These are phyloP conservation scores for Colistium nudipinnis DNA, from an alignment of 2,113 vertebrate species.

Conservation along the genomic window DNA sequence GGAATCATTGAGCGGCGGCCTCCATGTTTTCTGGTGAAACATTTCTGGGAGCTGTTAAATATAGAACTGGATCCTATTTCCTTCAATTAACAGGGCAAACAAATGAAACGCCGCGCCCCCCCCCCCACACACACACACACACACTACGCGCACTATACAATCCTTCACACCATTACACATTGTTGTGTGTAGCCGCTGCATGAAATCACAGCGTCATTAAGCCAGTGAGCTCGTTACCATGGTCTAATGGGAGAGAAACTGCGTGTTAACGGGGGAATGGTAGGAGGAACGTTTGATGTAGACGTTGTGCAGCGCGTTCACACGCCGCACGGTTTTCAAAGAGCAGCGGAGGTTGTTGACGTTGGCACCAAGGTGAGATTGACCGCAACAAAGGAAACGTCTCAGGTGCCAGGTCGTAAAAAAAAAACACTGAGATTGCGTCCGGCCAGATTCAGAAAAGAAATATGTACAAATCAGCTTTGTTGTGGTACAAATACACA, in stretches of 20 bases:
- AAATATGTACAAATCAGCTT: background rate
- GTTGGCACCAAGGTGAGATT: conserved; percentile 35
- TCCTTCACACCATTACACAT: background rate
- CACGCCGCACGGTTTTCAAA: too few relatives aligned
- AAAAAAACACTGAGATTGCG: conserved; percentile 30
- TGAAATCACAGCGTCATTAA: background rate
- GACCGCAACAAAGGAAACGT: conserved; percentile 39
- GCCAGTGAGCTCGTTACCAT: background rate
- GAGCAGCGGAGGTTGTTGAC: conserved; percentile 28
- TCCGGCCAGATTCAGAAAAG: background rate
- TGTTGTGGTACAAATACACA: too few relatives aligned
- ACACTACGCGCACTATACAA: too few relatives aligned
- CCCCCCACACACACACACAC: too few relatives aligned
- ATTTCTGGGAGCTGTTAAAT: conserved; percentile 34
- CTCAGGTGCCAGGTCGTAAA: conserved; percentile 16
- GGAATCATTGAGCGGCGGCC: conserved; percentile 51
- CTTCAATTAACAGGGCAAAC: conserved; percentile 38
- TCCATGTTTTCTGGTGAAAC: conserved; percentile 48
- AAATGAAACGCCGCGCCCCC: background rate
- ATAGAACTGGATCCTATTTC: conserved; percentile 35
- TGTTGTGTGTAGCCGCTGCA: background rate
- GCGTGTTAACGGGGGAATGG: background rate
- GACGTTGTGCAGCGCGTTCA: too few relatives aligned
- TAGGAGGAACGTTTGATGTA: too few relatives aligned
- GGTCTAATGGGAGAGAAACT: conserved; percentile 10